phyloP scores from a whole-genome alignment of 2,113 vertebrate species.

The Emydura subglobosa region DNA sequence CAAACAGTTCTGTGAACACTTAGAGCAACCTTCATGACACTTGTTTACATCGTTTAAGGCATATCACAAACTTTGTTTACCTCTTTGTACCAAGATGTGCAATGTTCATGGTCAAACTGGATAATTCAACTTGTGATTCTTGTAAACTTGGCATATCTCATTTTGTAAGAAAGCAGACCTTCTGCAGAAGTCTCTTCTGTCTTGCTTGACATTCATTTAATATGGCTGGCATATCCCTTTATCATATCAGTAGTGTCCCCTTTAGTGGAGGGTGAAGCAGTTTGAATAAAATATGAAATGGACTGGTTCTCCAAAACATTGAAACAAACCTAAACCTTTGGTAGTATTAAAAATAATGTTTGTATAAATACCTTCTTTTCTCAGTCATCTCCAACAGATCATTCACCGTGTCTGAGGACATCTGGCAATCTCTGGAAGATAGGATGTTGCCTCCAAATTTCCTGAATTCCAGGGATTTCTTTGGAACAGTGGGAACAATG shows the following conservation, averaged over 20 bases:
- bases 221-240: not conserved
- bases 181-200: not conserved
- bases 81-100: not conserved
- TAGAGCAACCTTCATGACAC: not conserved
- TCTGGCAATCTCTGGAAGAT: not conserved
- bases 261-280: not conserved
- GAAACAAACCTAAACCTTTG: not conserved
- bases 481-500: not conserved
- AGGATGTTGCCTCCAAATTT: not conserved
- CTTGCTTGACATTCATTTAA: not conserved
- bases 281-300: not conserved
- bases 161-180: not conserved
- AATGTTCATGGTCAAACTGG: not conserved
- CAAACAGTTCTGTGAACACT: not conserved
- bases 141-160: not conserved
- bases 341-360: not conserved
- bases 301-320: not conserved
- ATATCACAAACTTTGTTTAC: not conserved
- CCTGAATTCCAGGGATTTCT: not conserved
- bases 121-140: not conserved
- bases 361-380: fast-evolving
- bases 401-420: not conserved
- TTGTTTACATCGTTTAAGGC: not conserved
- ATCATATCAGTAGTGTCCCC: not conserved
- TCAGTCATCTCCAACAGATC: not conserved